A percentile compares a stretch with the other conserved stretches of the same genome.
phyloP scores from a whole-genome alignment of 2,888 invertebrate species.

The Spialia ferax region DNA sequence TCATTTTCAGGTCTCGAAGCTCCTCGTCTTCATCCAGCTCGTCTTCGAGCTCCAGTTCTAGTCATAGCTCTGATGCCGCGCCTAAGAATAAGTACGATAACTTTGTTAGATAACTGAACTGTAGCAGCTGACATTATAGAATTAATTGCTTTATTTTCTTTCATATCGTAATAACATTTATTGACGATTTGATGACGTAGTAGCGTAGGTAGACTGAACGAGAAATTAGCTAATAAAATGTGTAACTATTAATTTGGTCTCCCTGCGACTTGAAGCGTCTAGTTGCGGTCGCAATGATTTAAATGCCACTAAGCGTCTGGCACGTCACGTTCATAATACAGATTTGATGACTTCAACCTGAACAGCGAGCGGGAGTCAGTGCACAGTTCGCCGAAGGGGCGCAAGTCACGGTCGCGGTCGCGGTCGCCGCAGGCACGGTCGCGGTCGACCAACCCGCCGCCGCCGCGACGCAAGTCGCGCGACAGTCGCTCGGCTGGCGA shows the following conservation, averaged over 20 bases:
- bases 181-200: too few species aligned
- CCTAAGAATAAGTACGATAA: constrained; percentile 75
- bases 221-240: too few species aligned
- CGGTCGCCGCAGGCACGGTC: constrained; percentile 60
- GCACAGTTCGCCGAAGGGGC: constrained; percentile 63
- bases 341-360: constrained; percentile 84
- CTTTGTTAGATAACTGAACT: background rate
- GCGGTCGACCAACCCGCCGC: constrained; percentile 54
- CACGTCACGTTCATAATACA: constrained; percentile 48
- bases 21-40: constrained; percentile 76
- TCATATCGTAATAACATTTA: background rate
- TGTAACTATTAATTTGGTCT: background rate
- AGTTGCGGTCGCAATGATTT: background rate
- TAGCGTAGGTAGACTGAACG: too few species aligned
- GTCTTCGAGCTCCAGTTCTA: constrained; percentile 80
- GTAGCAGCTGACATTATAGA: too few species aligned
- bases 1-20: constrained; percentile 67
- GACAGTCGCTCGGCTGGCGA: constrained; percentile 78
- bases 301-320: constrained; percentile 18
- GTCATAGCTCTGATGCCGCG: constrained; percentile 71
- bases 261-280: background rate
- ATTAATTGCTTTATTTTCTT: background rate
- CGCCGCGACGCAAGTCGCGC: constrained; percentile 69
- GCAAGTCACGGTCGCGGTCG: constrained; percentile 63
- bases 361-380: constrained; percentile 79